Base-by-base conservation (phyloP, 2,888 invertebrate species). In the Aphidoletes aphidimyza region DNA sequence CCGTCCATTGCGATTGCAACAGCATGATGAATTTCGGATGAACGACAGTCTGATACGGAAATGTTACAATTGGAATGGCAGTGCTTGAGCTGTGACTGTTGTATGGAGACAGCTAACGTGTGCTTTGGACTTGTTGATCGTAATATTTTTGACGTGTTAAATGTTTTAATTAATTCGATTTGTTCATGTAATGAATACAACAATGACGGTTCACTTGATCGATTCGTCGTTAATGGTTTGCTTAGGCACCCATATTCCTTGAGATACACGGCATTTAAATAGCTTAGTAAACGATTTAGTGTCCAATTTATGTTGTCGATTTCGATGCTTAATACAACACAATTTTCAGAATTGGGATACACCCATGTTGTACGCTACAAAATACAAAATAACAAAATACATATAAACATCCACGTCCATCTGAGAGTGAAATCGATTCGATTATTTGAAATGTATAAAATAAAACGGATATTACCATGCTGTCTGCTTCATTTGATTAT, bases 211-310 rank as follows among this genome's bases (percentile, higher is more conserved):
- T 81, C 37, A 19, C 36, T 37, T 19, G n/a, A 37, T 37, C 81
- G 81, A n/a, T 81, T 81, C 37, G 37, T 11, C n/a, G 5, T 37
- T 37, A 37, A 37, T 37, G 9, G n/a, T 81, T 81, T 22, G 81
- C 5, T 81, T 81, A 81, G 81, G 81, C 81, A 81, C 81, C 81
- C 81, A 81, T 81, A 37, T 81, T 81, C 81, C 81, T 81, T 81
- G 81, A 81, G 81, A 81, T 81, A 11, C 81, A 81, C 37, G 3
- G 37, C 81, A 17, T 81, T 81, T 81, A 37, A 69, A 69, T 30
- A 0, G 69, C 8, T 11, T 26, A 69, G 5, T 69, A 17, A 9
- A 14, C 30, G 26, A n/a, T 69, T 69, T n/a, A 30, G 69, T 30
- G 34, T 69, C 69, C 69, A 69, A 14, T 69, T 30, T 69, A 69